Evolutionary conservation across 2,888 invertebrate species (phyloP), one percentile per base, ranked within the genome.

Genomic region (Phyto melanocephala): DNA sequence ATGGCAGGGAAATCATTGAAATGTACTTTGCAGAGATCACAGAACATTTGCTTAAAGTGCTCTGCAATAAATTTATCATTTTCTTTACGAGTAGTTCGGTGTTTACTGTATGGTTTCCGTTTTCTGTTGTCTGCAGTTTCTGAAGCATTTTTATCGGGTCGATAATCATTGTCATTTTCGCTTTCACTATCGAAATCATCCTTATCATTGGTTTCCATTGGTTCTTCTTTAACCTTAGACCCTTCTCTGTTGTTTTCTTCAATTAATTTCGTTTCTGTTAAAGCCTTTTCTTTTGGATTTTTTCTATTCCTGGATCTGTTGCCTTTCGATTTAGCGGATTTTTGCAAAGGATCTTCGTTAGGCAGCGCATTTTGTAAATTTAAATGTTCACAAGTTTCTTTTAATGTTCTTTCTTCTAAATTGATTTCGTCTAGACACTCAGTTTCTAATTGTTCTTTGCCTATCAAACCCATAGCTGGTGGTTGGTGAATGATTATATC

Each of bases 1-100:
- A 85, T 37, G 15, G 74, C 67, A 10, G 68, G 28, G 56, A 84
- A 85, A 13, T 65, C 54, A 2, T 76, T 28, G n/a, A 79, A 62
- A n/a, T 45, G 47, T 1, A 42, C 33, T 33, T 82, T 52, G 6
- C 82, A 82, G 17, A 79, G 42, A 45, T 58, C 54, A 20, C 82
- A 82, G 1, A 37, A 42, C 33, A 82, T 67, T 40, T 71, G 37
- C 10, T 70, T 54, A 17, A 62, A 54, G 35, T 82, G 58, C 1
- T 82, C 54, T 0, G 75, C 40, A n/a, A 82, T 71, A 67, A 82
- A 82, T 13, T 79, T 13, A 42, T 82, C 71, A 15, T 65, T 37
- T 67, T 76, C 79, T 50, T 76, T 47, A 2, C 65, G 70, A 17
- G 45, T 79, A 7, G 60, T 63, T 15, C 77, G 77, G 5, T 72